These are phyloP conservation scores for Tenthredo notha DNA, from an alignment of 2,888 invertebrate genomes.

Conservation along the genomic window DNA sequence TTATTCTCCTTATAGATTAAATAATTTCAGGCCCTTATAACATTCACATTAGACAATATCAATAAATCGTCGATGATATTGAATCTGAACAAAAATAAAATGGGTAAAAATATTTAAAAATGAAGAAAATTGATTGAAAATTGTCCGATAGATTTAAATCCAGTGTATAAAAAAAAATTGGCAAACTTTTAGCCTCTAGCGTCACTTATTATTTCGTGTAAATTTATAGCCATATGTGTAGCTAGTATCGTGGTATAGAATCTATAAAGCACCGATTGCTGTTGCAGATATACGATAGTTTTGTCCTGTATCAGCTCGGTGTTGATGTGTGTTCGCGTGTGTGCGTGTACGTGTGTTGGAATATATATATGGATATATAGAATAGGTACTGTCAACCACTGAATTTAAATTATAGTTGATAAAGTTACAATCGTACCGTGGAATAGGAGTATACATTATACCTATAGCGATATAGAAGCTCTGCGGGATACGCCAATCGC, in stretches of 20 bases:
- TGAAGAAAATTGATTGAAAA: not conserved
- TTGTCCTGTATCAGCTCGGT: not conserved
- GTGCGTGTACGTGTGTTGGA: no score
- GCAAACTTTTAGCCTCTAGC: not conserved
- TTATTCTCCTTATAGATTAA: not conserved
- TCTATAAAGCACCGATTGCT: conserved; percentile 11
- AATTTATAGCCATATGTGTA: not conserved
- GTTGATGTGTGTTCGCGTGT: not conserved
- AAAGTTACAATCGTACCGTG: not conserved
- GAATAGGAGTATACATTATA: not conserved
- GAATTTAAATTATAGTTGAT: conserved; percentile 28
- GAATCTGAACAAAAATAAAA: not conserved
- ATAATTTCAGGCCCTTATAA: not conserved
- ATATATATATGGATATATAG: not conserved
- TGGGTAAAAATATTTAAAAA: not conserved
- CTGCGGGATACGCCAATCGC: not conserved
- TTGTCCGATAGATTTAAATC: not conserved
- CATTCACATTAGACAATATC: not conserved
- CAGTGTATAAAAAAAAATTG: not conserved
- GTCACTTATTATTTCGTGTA: not conserved
- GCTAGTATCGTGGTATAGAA: not conserved
- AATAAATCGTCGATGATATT: not conserved
- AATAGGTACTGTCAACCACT: conserved; percentile 12
- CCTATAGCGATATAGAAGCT: not conserved
- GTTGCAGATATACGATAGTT: not conserved